These are phyloP conservation scores for Microchrysa polita DNA, from an alignment of 2,888 invertebrate genomes.

Conservation along the genomic window DNA sequence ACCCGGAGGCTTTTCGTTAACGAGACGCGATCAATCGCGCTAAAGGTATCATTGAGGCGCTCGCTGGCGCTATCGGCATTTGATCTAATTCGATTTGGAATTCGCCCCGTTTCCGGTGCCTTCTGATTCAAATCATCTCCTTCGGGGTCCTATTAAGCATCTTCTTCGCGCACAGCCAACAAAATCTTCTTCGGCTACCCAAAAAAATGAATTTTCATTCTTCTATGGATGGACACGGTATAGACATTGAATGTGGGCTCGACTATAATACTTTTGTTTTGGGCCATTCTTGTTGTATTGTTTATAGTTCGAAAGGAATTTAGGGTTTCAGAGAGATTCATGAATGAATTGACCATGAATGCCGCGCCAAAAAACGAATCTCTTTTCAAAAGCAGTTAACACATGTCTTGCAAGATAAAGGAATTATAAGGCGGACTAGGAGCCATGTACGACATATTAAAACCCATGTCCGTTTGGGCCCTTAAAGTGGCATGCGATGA, in stretches of 20 bases:
- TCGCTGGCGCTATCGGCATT: constrained; percentile 51
- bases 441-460: constrained; percentile 41
- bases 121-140: constrained; percentile 33
- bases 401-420: constrained; percentile 50
- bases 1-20: constrained; percentile 31
- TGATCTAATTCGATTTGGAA: constrained; percentile 51
- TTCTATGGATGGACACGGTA: not conserved
- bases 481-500: constrained; percentile 42
- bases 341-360: constrained; percentile 33
- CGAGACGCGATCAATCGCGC: constrained; percentile 40
- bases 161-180: constrained; percentile 19
- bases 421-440: constrained; percentile 38
- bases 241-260: constrained; percentile 23
- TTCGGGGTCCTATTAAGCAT: constrained; percentile 28
- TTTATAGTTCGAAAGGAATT: constrained; percentile 15
- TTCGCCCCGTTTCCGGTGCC: constrained; percentile 50
- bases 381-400: constrained; percentile 37
- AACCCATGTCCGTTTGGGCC: constrained; percentile 41
- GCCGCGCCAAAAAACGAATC: constrained; percentile 21
- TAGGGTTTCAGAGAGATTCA: constrained; percentile 13
- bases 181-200: not conserved
- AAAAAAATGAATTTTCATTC: constrained; percentile 25
- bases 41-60: constrained; percentile 44
- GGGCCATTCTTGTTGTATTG: constrained; percentile 5
- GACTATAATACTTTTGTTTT: not conserved